A percentile compares a stretch with the other conserved stretches of the same genome.
Evolutionary conservation across 2,888 invertebrate species (phyloP).

Genomic region (Carabus problematicus): DNA sequence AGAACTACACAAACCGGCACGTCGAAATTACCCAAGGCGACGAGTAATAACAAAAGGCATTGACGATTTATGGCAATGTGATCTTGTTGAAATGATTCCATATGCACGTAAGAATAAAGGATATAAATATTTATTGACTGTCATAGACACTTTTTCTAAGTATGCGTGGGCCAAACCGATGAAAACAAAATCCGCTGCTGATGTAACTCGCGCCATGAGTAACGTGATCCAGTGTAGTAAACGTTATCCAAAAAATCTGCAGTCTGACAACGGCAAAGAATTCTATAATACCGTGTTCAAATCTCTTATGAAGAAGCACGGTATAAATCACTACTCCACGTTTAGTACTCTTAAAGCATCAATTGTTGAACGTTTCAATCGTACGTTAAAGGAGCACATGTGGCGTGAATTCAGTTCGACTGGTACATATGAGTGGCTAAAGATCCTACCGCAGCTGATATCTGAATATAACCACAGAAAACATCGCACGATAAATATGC

Average conservation of each 20-base stretch:
- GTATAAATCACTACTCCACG: conserved; percentile 48
- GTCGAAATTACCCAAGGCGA: conserved; percentile 53
- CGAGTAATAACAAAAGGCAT: conserved; percentile 52
- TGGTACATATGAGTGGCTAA: conserved; percentile 50
- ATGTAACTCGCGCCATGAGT: conserved; percentile 49
- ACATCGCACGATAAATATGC: conserved; percentile 53
- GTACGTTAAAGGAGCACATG: no score
- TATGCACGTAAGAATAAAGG: no score
- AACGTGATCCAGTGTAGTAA: conserved; percentile 35
- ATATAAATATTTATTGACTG: conserved; percentile 54
- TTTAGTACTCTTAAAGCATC: conserved; percentile 45
- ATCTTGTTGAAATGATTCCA: no score
- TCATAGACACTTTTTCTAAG: conserved; percentile 56
- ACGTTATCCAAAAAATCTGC: conserved; percentile 47
- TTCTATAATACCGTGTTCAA: conserved; percentile 50
- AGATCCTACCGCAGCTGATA: conserved; percentile 15
- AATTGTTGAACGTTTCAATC: conserved; percentile 48
- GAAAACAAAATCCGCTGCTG: conserved; percentile 51
- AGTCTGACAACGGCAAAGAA: conserved; percentile 51
- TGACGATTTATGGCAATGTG: no score
- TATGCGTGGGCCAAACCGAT: conserved; percentile 54
- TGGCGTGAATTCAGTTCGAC: conserved; percentile 50
- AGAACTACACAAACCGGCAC: conserved; percentile 54
- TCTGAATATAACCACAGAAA: no score
- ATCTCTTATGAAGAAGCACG: conserved; percentile 46